Conservation (phyloP, 2,113 vertebrate species). For the Mungos mungo region DNA sequence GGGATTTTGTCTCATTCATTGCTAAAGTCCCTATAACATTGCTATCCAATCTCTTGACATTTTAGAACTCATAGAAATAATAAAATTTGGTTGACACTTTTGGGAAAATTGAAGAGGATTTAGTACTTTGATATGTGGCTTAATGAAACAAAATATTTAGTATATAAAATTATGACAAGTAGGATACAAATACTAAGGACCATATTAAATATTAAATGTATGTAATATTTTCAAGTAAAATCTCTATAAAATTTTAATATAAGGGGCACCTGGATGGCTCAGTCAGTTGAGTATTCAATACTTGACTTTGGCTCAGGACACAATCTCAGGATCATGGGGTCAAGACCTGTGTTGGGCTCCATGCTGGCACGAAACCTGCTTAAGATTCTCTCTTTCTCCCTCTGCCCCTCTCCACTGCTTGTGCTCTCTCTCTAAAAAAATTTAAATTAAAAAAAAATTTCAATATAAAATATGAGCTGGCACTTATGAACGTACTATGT, state of each 20-base stretch:
- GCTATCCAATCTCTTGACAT: neutral
- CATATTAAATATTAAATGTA: neutral
- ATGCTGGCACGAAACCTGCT: too few relatives aligned
- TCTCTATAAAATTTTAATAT: neutral
- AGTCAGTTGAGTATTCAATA: too few relatives aligned
- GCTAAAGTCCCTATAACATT: neutral
- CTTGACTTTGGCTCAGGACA: too few relatives aligned
- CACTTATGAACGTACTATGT: neutral
- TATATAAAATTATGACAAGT: neutral
- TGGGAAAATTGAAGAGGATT: neutral
- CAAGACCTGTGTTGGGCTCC: too few relatives aligned
- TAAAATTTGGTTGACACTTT: neutral
- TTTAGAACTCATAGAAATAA: neutral
- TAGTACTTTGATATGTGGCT: neutral
- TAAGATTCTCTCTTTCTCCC: too few relatives aligned
- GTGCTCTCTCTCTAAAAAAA: too few relatives aligned
- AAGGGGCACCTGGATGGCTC: neutral
- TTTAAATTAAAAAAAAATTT: too few relatives aligned
- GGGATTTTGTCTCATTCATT: neutral
- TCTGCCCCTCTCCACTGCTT: too few relatives aligned
- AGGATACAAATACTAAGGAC: neutral
- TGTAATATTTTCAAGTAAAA: neutral
- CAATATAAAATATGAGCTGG: neutral
- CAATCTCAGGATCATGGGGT: too few relatives aligned
- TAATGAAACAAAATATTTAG: neutral